Conservation (phyloP, 92 coral and sea anemone species). For the Porites divaricata region DNA sequence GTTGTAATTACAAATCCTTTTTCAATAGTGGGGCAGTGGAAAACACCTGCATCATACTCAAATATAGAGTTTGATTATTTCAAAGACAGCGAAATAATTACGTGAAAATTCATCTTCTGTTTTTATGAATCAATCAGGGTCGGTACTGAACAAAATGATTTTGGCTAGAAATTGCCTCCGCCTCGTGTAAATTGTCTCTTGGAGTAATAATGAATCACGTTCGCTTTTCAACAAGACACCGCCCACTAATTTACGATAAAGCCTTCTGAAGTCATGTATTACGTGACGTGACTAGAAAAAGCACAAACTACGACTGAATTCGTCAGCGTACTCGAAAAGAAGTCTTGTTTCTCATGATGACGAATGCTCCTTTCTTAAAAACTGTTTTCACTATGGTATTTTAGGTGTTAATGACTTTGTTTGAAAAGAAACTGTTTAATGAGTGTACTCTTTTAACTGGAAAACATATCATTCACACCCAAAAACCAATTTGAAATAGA, state of each 20-base stretch:
- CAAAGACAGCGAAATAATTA: constrained; percentile 13
- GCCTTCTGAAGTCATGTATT: too few species aligned
- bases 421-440: background rate
- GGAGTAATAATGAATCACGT: constrained; percentile 3
- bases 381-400: background rate
- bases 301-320: too few species aligned
- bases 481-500: too few species aligned
- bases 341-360: too few species aligned
- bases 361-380: background rate
- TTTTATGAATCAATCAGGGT: constrained; percentile 10
- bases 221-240: background rate
- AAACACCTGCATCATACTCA: constrained; percentile 26
- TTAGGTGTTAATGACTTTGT: constrained; percentile 26
- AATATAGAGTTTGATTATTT: constrained; percentile 16
- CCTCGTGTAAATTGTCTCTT: too few species aligned
- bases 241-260: background rate
- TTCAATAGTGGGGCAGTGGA: background rate
- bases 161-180: constrained; percentile 2
- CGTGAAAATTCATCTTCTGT: constrained; percentile 11
- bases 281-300: background rate
- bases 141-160: constrained; percentile 8
- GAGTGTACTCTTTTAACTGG: background rate
- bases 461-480: too few species aligned
- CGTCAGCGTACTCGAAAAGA: background rate
- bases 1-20: background rate